Evolutionary conservation across 2,113 vertebrate species (phyloP).

Genomic region (Atractosteus spatula): DNA sequence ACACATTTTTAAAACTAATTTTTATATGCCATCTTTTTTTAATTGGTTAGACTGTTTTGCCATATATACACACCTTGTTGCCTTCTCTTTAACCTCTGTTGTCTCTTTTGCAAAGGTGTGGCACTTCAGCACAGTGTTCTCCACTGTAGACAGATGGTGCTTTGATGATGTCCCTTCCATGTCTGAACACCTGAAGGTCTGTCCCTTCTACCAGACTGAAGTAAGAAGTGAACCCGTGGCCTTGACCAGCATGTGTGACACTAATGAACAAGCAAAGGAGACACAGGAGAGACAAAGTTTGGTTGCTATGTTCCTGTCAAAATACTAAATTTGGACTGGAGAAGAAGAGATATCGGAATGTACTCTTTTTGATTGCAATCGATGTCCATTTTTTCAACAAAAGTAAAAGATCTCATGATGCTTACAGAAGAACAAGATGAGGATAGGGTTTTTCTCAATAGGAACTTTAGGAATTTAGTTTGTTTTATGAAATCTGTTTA

Average conservation of each 20-base stretch:
- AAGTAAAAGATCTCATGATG: too few relatives aligned
- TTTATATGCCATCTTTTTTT: neutral
- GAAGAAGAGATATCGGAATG: too few relatives aligned
- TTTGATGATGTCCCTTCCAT: conserved; percentile 64
- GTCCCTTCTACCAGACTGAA: conserved; percentile 78
- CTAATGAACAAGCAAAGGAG: conserved; percentile 33
- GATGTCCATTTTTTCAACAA: too few relatives aligned
- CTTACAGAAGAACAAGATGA: too few relatives aligned
- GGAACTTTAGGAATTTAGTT: too few relatives aligned
- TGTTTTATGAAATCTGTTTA: too few relatives aligned
- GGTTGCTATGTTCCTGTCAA: conserved; percentile 60
- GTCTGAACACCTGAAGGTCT: conserved; percentile 82
- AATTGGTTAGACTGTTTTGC: too few relatives aligned
- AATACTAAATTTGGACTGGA: too few relatives aligned
- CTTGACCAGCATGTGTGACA: conserved; percentile 68
- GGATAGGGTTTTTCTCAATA: too few relatives aligned
- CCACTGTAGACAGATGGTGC: conserved; percentile 77
- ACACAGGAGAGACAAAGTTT: conserved; percentile 47
- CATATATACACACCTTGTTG: neutral
- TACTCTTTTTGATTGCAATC: too few relatives aligned
- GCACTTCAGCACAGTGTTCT: conserved; percentile 90
- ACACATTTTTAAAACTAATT: conserved; percentile 7
- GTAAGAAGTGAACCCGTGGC: conserved; percentile 68
- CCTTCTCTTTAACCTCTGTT: conserved; percentile 7
- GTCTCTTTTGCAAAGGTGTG: conserved; percentile 65